Evolutionary conservation across 2,888 invertebrate species (phyloP).

Genomic region (Imbricaverruca yamaguchii): DNA sequence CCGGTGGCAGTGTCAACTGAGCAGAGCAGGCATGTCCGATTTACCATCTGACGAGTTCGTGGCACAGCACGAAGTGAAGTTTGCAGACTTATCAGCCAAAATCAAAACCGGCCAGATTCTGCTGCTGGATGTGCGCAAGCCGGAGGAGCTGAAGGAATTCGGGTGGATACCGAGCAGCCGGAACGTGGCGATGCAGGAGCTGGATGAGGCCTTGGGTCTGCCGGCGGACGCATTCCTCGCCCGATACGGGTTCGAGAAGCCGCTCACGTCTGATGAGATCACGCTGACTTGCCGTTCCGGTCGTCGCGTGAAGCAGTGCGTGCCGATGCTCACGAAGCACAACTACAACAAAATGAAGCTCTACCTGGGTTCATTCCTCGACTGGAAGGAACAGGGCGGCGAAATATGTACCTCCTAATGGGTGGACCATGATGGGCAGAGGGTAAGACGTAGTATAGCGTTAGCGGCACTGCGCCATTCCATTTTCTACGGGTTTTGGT

Average conservation of each 20-base stretch:
- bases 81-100: not conserved
- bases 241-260: slow-evolving; percentile 36
- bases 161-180: slow-evolving; percentile 28
- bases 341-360: slow-evolving; percentile 29
- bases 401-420: not conserved
- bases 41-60: not conserved
- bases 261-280: slow-evolving; percentile 30
- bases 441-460: no score
- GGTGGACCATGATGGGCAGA: no score
- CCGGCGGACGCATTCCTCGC: slow-evolving; percentile 33
- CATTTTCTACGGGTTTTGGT: no score
- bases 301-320: slow-evolving; percentile 30
- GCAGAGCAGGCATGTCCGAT: no score
- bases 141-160: slow-evolving; percentile 27
- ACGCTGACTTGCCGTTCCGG: slow-evolving; percentile 36
- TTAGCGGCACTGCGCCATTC: no score
- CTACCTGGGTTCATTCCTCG: slow-evolving; percentile 24
- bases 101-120: not conserved
- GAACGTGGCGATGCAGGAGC: slow-evolving; percentile 31
- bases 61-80: not conserved
- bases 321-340: slow-evolving; percentile 32
- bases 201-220: slow-evolving; percentile 34
- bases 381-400: slow-evolving; percentile 22
- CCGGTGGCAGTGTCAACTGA: no score
- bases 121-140: slow-evolving; percentile 28